phyloP scores from a whole-genome alignment of 2,797 vertebrate species.

The Philypnodon macrostomus region DNA sequence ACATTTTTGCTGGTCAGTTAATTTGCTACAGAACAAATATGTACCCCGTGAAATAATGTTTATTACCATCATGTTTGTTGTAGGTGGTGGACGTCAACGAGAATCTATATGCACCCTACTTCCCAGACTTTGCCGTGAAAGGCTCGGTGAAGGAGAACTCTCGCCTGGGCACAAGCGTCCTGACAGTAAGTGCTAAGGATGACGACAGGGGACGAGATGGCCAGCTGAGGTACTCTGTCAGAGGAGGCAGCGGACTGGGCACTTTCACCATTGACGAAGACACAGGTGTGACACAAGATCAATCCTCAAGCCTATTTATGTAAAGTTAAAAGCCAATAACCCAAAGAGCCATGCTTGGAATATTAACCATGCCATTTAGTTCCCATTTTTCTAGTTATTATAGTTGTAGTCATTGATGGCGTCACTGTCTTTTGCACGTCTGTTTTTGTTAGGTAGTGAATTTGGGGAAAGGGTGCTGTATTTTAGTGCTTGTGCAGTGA shows the following conservation, averaged over 20 bases:
- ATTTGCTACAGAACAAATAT: constrained; percentile 1
- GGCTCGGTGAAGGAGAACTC: constrained; percentile 90
- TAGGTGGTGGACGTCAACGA: constrained; percentile 91
- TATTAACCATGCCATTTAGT: constrained; percentile 27
- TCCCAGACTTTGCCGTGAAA: constrained; percentile 86
- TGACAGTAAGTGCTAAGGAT: constrained; percentile 86
- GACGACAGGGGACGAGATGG: constrained; percentile 90
- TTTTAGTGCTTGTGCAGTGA: constrained; percentile 43
- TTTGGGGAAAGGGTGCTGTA: constrained; percentile 23
- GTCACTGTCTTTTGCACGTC: constrained; percentile 2
- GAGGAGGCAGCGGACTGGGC: constrained; percentile 89
- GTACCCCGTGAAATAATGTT: constrained; percentile 9
- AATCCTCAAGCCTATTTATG: constrained; percentile 55
- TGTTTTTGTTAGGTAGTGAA: constrained; percentile 2
- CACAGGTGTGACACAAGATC: constrained; percentile 85
- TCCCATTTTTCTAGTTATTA: constrained; percentile 7
- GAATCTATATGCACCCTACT: constrained; percentile 88
- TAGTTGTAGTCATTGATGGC: constrained; percentile 1
- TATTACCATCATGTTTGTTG: constrained; percentile 18
- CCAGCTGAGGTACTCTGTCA: constrained; percentile 86
- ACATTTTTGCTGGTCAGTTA: too few species aligned
- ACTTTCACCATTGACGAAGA: constrained; percentile 93
- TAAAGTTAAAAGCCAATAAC: constrained; percentile 59
- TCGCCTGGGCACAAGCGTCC: constrained; percentile 85
- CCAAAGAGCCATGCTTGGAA: constrained; percentile 27